A percentile compares a stretch with the other conserved stretches of the same genome.
phyloP scores from a whole-genome alignment of 2,797 vertebrate species.

The Chromis chromis region DNA sequence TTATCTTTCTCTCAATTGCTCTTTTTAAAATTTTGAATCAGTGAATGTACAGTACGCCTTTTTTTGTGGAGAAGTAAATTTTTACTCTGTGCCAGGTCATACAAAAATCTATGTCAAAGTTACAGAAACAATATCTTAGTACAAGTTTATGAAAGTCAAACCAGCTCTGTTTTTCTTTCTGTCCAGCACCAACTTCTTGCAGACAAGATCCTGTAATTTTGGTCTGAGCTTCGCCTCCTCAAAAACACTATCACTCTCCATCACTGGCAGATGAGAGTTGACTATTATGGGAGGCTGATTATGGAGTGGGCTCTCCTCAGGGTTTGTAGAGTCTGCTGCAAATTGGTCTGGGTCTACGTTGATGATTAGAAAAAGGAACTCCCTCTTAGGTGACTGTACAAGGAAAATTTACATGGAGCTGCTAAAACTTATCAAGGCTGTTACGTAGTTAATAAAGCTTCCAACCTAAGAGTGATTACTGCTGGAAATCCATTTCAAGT shows the following conservation, averaged over 20 bases:
- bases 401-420: neutral
- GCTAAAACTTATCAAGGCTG: neutral
- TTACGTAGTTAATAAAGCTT: neutral
- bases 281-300: conserved; percentile 49
- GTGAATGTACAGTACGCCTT: no score
- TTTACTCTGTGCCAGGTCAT: no score
- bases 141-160: neutral
- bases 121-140: neutral
- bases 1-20: no score
- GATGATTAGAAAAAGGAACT: conserved; percentile 19
- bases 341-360: conserved; percentile 22
- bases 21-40: no score
- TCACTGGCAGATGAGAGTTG: conserved; percentile 24
- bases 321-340: conserved; percentile 20
- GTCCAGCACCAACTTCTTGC: no score
- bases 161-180: no score
- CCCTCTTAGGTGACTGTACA: neutral
- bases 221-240: conserved; percentile 7
- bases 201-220: neutral
- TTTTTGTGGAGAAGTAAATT: no score
- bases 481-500: neutral
- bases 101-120: no score
- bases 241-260: conserved; percentile 18
- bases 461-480: neutral
- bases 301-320: conserved; percentile 20